Evolutionary conservation across 2,888 invertebrate species (phyloP).

Genomic region (Trissoscelio sp.): DNA sequence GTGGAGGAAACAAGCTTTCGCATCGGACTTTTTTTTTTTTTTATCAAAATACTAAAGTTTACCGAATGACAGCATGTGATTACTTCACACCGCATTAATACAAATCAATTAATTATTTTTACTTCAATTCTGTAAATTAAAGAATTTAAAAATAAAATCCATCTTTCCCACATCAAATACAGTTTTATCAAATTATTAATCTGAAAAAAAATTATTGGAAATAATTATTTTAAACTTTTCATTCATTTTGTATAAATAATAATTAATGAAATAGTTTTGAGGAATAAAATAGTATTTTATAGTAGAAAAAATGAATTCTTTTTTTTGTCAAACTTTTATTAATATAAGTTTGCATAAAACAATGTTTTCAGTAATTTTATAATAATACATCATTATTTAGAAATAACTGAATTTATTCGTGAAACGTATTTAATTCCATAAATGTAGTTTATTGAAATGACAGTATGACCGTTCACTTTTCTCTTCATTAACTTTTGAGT

Average conservation of each 20-base stretch:
- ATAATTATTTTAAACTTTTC: too few species aligned
- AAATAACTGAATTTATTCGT: not conserved
- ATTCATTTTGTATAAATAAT: too few species aligned
- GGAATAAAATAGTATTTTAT: too few species aligned
- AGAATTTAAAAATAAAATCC: too few species aligned
- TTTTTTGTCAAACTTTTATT: not conserved
- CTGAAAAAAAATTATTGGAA: too few species aligned
- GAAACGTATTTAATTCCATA: not conserved
- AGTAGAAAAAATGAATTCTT: too few species aligned
- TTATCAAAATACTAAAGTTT: constrained; percentile 8
- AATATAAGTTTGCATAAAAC: not conserved
- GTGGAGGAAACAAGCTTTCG: constrained; percentile 51
- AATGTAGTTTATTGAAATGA: not conserved
- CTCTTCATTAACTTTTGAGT: not conserved
- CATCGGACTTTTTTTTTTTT: constrained; percentile 1
- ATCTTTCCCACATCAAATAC: too few species aligned
- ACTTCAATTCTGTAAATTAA: not conserved
- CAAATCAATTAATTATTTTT: constrained; percentile 1
- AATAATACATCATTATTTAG: not conserved
- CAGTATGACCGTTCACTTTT: not conserved
- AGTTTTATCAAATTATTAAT: too few species aligned
- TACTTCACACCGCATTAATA: not conserved
- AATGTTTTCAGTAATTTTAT: not conserved
- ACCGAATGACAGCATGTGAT: not conserved
- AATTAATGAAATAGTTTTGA: too few species aligned